Conservation (phyloP, 1,140 invertebrate species). For the Drosophila takahashii region DNA sequence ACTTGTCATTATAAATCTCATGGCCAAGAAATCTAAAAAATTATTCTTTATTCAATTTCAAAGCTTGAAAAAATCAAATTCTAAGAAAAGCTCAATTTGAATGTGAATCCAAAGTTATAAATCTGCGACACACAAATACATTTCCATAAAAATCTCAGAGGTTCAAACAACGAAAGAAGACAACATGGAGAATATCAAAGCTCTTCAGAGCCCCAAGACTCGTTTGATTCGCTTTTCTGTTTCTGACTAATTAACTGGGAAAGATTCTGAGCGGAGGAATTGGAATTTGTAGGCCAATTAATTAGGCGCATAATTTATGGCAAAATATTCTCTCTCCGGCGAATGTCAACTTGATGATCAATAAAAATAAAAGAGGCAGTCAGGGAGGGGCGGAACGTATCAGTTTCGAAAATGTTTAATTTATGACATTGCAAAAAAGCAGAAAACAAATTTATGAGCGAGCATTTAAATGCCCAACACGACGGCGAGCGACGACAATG, state of each 20-base stretch:
- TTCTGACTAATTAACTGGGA: conserved; percentile 65
- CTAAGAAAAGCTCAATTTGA: conserved; percentile 54
- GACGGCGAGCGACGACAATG: conserved; percentile 52
- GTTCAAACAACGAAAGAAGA: conserved; percentile 1
- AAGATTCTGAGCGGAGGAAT: conserved; percentile 39
- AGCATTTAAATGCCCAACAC: conserved; percentile 75
- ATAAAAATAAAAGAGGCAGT: conserved; percentile 34
- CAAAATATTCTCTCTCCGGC: conserved; percentile 47
- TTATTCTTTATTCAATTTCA: conserved; percentile 14
- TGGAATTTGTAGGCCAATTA: conserved; percentile 75
- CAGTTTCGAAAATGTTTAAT: conserved; percentile 81
- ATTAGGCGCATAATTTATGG: conserved; percentile 81
- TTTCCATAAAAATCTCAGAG: conserved; percentile 63
- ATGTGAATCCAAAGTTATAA: conserved; percentile 52
- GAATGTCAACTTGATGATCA: conserved; percentile 61
- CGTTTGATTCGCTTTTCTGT: conserved; percentile 22
- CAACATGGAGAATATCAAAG: conserved; percentile 24
- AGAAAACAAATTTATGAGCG: conserved; percentile 66
- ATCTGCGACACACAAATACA: conserved; percentile 44
- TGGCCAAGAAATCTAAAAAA: conserved; percentile 8
- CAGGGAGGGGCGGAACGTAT: conserved; percentile 46
- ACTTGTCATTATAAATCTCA: conserved; percentile 18
- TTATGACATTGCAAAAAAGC: conserved; percentile 73
- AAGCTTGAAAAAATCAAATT: conserved; percentile 56
- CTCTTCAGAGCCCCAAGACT: conserved; percentile 14